These are phyloP conservation scores for Phyllopteryx taeniolatus DNA, from an alignment of 2,113 vertebrate genomes.

Conservation along the genomic window DNA sequence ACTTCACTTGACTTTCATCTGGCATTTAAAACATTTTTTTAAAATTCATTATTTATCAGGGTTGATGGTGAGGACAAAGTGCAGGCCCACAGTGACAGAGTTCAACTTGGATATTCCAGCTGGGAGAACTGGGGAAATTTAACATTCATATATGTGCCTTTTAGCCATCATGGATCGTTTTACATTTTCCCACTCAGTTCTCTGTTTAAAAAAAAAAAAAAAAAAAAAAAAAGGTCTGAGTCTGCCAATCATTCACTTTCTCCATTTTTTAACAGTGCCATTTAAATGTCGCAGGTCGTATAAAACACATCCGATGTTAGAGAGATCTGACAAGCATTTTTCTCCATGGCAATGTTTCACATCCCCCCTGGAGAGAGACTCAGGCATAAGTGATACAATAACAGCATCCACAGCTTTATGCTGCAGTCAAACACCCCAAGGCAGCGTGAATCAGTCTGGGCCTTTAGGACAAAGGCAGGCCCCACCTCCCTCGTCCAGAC, in stretches of 20 bases:
- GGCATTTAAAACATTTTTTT: slow-evolving; percentile 22
- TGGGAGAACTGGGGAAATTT: slow-evolving; percentile 23
- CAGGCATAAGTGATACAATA: slow-evolving; percentile 13
- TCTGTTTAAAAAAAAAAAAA: not conserved
- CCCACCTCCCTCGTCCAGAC: slow-evolving; percentile 36
- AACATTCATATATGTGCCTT: slow-evolving; percentile 22
- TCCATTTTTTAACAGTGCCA: not conserved
- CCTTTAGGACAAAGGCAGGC: slow-evolving; percentile 51
- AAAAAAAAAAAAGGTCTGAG: not conserved
- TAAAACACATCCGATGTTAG: slow-evolving; percentile 1
- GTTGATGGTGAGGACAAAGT: slow-evolving; percentile 37
- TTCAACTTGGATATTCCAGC: slow-evolving; percentile 35
- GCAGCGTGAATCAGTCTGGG: slow-evolving; percentile 34
- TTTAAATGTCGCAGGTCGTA: not conserved
- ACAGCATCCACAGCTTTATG: slow-evolving; percentile 18
- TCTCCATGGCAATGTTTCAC: slow-evolving; percentile 28
- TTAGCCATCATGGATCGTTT: slow-evolving; percentile 5
- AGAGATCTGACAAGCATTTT: slow-evolving; percentile 13
- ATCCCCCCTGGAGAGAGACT: slow-evolving; percentile 18
- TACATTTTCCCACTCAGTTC: not conserved
- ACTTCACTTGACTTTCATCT: slow-evolving; percentile 26
- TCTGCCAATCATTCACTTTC: not conserved
- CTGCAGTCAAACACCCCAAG: slow-evolving; percentile 35
- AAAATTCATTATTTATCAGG: slow-evolving; percentile 47
- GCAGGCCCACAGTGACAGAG: slow-evolving; percentile 40